Evolutionary conservation across 2,888 invertebrate species (phyloP).

Genomic region (Eumerus sabulonum): DNA sequence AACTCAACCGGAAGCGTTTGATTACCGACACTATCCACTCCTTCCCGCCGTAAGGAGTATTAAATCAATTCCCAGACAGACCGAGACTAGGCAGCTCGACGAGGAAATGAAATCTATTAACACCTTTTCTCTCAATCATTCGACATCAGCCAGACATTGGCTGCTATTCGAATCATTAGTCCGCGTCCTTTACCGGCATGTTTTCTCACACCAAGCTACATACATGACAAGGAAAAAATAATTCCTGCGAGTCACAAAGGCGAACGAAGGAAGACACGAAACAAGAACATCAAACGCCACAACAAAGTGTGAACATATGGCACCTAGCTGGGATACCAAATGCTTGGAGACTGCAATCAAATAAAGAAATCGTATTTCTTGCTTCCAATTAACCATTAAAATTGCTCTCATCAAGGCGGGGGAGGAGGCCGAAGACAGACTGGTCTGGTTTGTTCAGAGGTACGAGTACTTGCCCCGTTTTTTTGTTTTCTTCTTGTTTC

Average conservation of each 20-base stretch:
- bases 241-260: no score
- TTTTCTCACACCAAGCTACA: constrained; percentile 61
- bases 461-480: not conserved
- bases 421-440: not conserved
- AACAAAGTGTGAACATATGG: constrained; percentile 68
- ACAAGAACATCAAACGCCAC: constrained; percentile 60
- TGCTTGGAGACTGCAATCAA: constrained; percentile 44
- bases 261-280: no score
- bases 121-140: constrained; percentile 60
- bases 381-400: constrained; percentile 64
- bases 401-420: constrained; percentile 29
- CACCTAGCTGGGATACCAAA: constrained; percentile 28
- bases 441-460: not conserved
- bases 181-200: constrained; percentile 48
- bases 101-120: constrained; percentile 65
- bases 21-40: not conserved
- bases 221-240: constrained; percentile 7
- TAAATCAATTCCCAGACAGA: constrained; percentile 28
- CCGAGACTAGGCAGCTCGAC: constrained; percentile 32
- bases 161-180: constrained; percentile 46
- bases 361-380: constrained; percentile 39
- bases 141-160: constrained; percentile 20
- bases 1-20: constrained; percentile 28
- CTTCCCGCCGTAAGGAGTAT: not conserved
- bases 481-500: constrained; percentile 24